These are phyloP conservation scores for Thysanoteuthis rhombus DNA, from an alignment of 2,888 invertebrate species.

Conservation along the genomic window DNA sequence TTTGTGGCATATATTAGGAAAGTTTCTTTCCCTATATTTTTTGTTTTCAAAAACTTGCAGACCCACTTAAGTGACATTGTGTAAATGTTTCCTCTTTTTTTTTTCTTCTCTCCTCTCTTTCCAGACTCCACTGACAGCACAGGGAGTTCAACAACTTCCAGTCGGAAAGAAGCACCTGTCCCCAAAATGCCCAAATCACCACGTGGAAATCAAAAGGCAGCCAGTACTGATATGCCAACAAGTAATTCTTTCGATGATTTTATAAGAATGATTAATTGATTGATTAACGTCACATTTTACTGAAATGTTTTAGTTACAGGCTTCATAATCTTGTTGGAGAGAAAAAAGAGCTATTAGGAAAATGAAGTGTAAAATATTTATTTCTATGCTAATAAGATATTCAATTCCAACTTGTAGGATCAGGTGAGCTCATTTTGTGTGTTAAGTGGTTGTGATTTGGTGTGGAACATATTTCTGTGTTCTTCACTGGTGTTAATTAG, in stretches of 20 bases:
- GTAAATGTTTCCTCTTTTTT: background rate
- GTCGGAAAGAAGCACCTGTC: conserved; percentile 16
- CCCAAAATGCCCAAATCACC: conserved; percentile 12
- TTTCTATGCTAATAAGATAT: too few species aligned
- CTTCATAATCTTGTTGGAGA: background rate
- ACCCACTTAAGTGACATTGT: background rate
- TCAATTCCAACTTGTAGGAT: too few species aligned
- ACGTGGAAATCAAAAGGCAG: conserved; percentile 25
- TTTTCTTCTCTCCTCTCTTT: background rate
- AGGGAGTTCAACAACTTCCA: conserved; percentile 27
- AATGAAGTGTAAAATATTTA: background rate
- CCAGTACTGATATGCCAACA: conserved; percentile 24
- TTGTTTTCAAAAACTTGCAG: background rate
- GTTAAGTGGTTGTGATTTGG: too few species aligned
- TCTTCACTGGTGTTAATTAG: too few species aligned
- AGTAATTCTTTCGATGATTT: background rate
- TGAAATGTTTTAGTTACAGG: background rate
- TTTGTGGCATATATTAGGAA: too few species aligned
- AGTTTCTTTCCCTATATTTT: too few species aligned
- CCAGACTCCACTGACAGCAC: conserved; percentile 27
- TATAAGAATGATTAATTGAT: background rate
- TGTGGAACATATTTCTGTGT: too few species aligned
- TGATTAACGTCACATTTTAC: too few species aligned
- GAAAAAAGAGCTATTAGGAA: too few species aligned
- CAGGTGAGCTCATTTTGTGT: too few species aligned